Evolutionary conservation across 1,140 invertebrate genomes (phyloP).

Genomic region (Dendroctonus valens): DNA sequence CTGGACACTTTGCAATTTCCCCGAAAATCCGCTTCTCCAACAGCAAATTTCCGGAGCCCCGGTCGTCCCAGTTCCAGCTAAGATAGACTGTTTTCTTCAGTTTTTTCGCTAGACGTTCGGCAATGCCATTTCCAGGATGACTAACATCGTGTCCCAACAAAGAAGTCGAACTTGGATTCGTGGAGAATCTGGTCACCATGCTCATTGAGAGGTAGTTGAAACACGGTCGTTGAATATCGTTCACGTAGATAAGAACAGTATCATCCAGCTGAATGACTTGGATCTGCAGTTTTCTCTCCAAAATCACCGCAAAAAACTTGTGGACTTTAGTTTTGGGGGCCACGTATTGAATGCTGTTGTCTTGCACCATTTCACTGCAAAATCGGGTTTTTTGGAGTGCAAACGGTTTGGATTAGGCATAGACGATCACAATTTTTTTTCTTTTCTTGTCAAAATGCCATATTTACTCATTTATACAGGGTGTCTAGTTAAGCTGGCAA

Average conservation of each 20-base stretch:
- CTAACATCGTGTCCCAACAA: not conserved
- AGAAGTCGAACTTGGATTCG: not conserved
- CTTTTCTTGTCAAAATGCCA: no score
- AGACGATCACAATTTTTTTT: no score
- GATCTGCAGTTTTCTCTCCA: not conserved
- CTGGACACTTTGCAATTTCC: constrained; percentile 10
- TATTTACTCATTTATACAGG: no score
- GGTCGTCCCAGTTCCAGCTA: constrained; percentile 22
- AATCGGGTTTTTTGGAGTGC: no score
- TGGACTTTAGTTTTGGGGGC: not conserved
- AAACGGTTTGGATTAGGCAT: no score
- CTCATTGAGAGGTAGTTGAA: not conserved
- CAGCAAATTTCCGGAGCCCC: not conserved
- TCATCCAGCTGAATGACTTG: not conserved
- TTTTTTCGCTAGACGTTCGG: constrained; percentile 10
- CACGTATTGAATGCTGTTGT: not conserved
- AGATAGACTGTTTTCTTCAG: constrained; percentile 21
- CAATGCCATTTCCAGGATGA: constrained; percentile 11
- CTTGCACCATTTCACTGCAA: no score
- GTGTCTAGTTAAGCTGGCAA: no score
- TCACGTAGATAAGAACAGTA: not conserved
- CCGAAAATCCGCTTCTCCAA: constrained; percentile 19
- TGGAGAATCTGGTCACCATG: not conserved
- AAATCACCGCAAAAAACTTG: not conserved
- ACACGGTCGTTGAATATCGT: not conserved